Evolutionary conservation across 2,888 invertebrate genomes (phyloP).

Genomic region (Patella ulyssiponensis): DNA sequence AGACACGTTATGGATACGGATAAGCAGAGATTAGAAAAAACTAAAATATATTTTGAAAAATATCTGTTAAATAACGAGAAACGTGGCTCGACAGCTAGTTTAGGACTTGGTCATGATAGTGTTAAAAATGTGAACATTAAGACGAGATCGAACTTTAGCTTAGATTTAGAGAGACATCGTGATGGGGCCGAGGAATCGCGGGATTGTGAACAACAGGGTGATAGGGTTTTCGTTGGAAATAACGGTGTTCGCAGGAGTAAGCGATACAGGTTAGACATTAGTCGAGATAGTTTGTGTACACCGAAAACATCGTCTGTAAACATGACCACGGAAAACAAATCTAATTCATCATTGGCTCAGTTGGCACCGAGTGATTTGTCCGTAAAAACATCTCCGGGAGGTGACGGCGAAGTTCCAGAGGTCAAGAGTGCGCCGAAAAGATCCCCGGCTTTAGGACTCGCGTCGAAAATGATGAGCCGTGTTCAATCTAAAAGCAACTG

Average conservation of each 20-base stretch:
- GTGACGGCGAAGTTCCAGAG: not conserved
- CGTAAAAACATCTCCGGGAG: not conserved
- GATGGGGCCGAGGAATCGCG: not conserved
- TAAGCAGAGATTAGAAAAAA: not conserved
- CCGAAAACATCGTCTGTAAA: no score
- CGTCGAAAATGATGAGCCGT: not conserved
- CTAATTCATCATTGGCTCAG: not conserved
- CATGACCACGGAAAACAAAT: not conserved
- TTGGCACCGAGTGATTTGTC: not conserved
- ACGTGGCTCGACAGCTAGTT: not conserved
- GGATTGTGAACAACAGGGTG: not conserved
- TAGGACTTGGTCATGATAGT: not conserved
- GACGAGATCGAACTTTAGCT: not conserved
- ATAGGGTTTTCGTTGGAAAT: not conserved
- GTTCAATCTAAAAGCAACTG: not conserved
- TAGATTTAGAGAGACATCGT: not conserved
- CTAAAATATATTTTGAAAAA: not conserved
- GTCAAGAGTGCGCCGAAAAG: not conserved
- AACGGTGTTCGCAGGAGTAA: conserved; percentile 1
- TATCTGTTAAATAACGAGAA: not conserved
- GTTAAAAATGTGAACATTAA: not conserved
- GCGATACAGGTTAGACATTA: not conserved
- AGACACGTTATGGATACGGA: not conserved
- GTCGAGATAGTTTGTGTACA: conserved; percentile 2
- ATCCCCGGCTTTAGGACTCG: not conserved